A percentile compares a stretch with the other conserved stretches of the same genome.
Evolutionary conservation across 2,797 vertebrate genomes (phyloP).

Genomic region (Cuculus canorus): DNA sequence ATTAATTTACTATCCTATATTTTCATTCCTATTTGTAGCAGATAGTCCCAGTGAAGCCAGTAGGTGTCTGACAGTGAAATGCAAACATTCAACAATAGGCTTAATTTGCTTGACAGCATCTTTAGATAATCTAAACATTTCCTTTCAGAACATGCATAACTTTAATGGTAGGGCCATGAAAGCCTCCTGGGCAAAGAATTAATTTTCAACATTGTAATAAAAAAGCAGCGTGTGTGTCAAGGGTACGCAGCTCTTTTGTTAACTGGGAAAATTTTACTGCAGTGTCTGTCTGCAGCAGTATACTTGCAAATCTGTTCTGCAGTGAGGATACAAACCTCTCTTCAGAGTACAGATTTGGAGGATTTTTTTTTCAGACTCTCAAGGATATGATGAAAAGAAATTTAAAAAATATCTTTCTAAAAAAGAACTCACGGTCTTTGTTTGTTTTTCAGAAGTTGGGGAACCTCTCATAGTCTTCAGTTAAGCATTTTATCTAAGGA

Average conservation of each 20-base stretch:
- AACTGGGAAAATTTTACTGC: slow-evolving; percentile 56
- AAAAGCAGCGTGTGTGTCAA: background rate
- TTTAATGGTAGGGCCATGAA: background rate
- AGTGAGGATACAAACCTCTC: slow-evolving; percentile 18
- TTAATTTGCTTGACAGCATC: slow-evolving; percentile 32
- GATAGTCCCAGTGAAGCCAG: background rate
- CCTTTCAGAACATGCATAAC: slow-evolving; percentile 33
- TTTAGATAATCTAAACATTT: slow-evolving; percentile 54
- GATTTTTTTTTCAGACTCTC: slow-evolving; percentile 1
- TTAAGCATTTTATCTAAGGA: background rate
- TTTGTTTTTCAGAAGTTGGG: background rate
- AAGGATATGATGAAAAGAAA: background rate
- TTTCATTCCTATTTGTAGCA: slow-evolving; percentile 8
- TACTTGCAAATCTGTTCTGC: slow-evolving; percentile 46
- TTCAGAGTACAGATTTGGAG: slow-evolving; percentile 21
- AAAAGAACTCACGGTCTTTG: background rate
- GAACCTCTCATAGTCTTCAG: background rate
- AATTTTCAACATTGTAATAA: slow-evolving; percentile 41
- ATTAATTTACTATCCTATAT: slow-evolving; percentile 33
- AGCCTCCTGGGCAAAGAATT: slow-evolving; percentile 51
- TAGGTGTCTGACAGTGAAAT: slow-evolving; percentile 4
- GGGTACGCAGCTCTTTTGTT: slow-evolving; percentile 44
- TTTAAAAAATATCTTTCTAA: slow-evolving; percentile 22
- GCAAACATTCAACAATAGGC: slow-evolving; percentile 19
- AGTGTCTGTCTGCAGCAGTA: slow-evolving; percentile 30